Conservation (phyloP, 1,140 invertebrate genomes). For the Ganaspis sp. region DNA sequence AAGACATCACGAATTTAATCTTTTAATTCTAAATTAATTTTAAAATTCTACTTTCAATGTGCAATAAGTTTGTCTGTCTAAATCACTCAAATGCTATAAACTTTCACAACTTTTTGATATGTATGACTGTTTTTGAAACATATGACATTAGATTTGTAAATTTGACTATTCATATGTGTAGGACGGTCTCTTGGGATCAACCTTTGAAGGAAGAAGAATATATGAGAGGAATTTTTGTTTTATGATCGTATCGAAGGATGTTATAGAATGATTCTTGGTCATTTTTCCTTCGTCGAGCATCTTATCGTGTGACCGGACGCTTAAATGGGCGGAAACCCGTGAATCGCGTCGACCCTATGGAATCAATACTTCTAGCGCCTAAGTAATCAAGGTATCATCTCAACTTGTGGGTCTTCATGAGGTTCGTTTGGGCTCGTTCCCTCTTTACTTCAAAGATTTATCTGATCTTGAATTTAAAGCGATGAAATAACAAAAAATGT, state of each 20-base stretch:
- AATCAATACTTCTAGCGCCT: constrained; percentile 74
- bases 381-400: constrained; percentile 77
- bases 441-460: constrained; percentile 42
- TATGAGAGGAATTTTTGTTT: background rate
- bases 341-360: constrained; percentile 73
- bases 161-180: background rate
- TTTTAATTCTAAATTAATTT: no score
- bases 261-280: background rate
- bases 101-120: background rate
- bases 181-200: background rate
- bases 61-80: background rate
- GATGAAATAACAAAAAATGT: background rate
- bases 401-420: constrained; percentile 74
- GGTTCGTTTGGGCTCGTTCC: constrained; percentile 64
- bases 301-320: constrained; percentile 61
- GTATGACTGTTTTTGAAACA: background rate
- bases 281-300: constrained; percentile 35
- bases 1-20: no score
- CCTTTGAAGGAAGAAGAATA: background rate
- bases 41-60: no score
- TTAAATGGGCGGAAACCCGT: constrained; percentile 73
- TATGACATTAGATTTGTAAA: background rate
- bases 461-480: constrained; percentile 35
- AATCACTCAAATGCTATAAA: background rate
- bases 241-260: constrained; percentile 4